Percentiles rank a stretch among this genome's conserved stretches.
phyloP scores from a whole-genome alignment of 2,113 vertebrate species.

The Hemibagrus wyckioides region DNA sequence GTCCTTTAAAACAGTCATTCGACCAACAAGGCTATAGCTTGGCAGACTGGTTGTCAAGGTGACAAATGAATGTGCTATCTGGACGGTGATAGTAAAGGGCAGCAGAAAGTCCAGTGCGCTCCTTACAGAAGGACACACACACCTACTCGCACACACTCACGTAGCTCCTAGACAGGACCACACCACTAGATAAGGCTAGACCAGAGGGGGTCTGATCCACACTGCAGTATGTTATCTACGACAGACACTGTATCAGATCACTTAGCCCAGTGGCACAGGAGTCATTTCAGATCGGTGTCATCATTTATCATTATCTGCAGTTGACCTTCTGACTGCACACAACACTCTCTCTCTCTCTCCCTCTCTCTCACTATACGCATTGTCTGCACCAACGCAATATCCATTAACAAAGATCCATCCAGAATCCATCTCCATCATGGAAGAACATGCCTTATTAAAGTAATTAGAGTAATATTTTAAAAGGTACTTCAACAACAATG shows the following conservation, averaged over 20 bases:
- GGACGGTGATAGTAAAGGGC: conserved; percentile 46
- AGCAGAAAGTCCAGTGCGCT: conserved; percentile 44
- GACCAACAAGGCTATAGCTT: conserved; percentile 36
- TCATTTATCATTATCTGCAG: conserved; percentile 54
- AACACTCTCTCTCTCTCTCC: conserved; percentile 24
- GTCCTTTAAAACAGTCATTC: conserved; percentile 44
- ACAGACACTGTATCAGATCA: conserved; percentile 50
- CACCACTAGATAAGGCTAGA: conserved; percentile 45
- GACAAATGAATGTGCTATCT: conserved; percentile 52
- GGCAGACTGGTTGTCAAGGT: conserved; percentile 56
- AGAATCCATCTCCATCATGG: too few relatives aligned
- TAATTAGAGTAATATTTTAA: conserved; percentile 13
- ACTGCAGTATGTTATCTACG: conserved; percentile 42
- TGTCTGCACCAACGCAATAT: background rate
- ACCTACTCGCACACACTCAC: conserved; percentile 32
- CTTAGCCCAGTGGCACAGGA: conserved; percentile 44
- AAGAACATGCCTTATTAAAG: background rate
- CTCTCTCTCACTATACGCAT: background rate
- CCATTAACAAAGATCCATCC: conserved; percentile 1
- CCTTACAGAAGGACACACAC: conserved; percentile 38
- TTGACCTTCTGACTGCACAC: conserved; percentile 53
- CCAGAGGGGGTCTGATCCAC: conserved; percentile 45
- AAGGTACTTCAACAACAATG: background rate
- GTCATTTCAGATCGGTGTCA: conserved; percentile 49
- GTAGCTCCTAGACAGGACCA: conserved; percentile 42